phyloP scores from a whole-genome alignment of 2,113 vertebrate genomes.

The Tapirus terrestris region DNA sequence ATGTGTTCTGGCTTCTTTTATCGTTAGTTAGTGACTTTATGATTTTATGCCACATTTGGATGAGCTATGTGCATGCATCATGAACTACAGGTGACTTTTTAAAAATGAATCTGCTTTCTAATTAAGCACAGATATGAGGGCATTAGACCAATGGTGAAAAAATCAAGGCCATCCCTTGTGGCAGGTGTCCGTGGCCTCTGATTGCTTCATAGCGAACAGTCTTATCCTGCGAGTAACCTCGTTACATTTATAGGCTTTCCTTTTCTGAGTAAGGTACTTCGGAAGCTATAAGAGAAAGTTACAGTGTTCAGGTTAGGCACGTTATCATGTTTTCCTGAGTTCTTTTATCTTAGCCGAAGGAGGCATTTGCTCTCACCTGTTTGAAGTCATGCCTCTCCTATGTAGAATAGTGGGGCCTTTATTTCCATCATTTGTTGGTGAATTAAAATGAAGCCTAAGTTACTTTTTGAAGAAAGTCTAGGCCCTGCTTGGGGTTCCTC shows the following conservation, averaged over 20 bases:
- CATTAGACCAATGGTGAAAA: conserved; percentile 15
- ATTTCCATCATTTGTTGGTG: not conserved
- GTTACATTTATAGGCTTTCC: conserved; percentile 27
- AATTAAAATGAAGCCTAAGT: conserved; percentile 35
- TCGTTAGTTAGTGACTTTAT: not conserved
- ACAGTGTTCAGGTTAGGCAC: not conserved
- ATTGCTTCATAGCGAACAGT: not conserved
- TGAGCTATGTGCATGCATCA: not conserved
- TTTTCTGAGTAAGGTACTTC: conserved; percentile 28
- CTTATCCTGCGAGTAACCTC: not conserved
- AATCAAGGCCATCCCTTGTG: not conserved
- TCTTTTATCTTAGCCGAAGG: not conserved
- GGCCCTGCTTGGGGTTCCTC: not conserved
- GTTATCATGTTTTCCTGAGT: not conserved
- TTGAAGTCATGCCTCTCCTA: not conserved
- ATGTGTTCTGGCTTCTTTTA: not conserved
- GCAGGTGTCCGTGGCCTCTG: not conserved
- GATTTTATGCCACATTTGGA: not conserved
- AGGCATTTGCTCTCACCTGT: not conserved
- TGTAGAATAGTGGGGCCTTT: not conserved
- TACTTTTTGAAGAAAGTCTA: conserved; percentile 31
- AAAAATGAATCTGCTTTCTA: conserved; percentile 16
- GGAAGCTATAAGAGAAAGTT: not conserved
- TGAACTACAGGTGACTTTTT: not conserved
- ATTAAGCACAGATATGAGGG: not conserved